These are phyloP conservation scores for Dipodomys spectabilis DNA, from an alignment of 2,113 vertebrate genomes.

Conservation along the genomic window DNA sequence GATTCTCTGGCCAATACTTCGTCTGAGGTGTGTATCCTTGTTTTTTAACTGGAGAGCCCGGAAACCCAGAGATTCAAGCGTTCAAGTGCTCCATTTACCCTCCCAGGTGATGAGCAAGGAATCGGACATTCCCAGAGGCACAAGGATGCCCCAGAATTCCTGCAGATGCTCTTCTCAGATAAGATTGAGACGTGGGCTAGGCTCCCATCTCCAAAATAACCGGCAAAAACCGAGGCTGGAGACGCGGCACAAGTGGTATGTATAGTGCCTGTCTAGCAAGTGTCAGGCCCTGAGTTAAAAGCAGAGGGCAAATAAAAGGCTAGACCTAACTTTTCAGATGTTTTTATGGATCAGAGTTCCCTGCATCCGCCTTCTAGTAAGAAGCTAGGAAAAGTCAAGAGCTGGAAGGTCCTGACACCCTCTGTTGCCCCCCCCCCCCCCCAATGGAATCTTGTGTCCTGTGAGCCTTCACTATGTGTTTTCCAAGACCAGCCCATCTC, in stretches of 20 bases:
- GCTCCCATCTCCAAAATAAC: not conserved
- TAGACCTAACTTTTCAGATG: too few species aligned
- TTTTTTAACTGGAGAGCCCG: not conserved
- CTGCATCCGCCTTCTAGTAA: too few species aligned
- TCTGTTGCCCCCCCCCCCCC: too few species aligned
- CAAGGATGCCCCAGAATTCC: not conserved
- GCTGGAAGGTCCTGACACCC: too few species aligned
- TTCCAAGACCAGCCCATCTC: not conserved
- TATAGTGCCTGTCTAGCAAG: too few species aligned
- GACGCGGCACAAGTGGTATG: too few species aligned
- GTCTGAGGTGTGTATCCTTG: not conserved
- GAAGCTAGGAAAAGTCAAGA: not conserved
- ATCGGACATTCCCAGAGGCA: not conserved
- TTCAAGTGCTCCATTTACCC: not conserved
- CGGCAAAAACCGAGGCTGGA: too few species aligned
- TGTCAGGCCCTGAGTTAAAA: too few species aligned
- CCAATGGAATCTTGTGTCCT: not conserved
- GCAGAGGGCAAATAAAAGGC: too few species aligned
- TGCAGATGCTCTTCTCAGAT: not conserved
- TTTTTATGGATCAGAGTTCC: too few species aligned
- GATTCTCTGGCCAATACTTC: not conserved
- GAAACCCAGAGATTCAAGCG: not conserved
- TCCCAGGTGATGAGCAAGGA: not conserved
- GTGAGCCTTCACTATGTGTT: not conserved
- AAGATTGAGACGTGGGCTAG: slow-evolving; percentile 11